Conservation (phyloP, 2,888 invertebrate genomes). For the Uloborus plumipes region DNA sequence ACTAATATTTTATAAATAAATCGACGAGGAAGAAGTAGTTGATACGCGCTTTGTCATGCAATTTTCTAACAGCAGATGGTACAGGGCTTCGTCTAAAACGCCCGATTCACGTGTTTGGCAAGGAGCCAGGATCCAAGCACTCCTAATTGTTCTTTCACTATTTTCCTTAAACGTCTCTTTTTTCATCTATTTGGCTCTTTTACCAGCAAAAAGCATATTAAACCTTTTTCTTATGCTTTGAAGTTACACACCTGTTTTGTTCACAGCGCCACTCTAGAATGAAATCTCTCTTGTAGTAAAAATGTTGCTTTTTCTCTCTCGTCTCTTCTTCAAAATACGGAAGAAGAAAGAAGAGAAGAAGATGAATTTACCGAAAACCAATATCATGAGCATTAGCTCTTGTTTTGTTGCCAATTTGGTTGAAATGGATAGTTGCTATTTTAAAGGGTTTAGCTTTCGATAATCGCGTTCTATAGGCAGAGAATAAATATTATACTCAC, state of each 20-base stretch:
- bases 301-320: too few species aligned
- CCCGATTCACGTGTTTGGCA: slow-evolving; percentile 26
- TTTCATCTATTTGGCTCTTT: slow-evolving; percentile 15
- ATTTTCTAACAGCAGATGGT: slow-evolving; percentile 15
- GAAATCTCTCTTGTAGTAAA: too few species aligned
- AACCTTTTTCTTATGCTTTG: not conserved
- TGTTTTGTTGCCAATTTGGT: too few species aligned
- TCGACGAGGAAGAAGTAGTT: not conserved
- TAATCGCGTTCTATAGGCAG: too few species aligned
- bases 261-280: not conserved
- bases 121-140: slow-evolving; percentile 16
- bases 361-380: slow-evolving; percentile 12
- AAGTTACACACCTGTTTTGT: slow-evolving; percentile 7
- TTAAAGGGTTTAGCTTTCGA: too few species aligned
- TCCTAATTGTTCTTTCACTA: slow-evolving; percentile 19
- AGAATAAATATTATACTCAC: too few species aligned
- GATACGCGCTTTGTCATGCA: slow-evolving; percentile 16
- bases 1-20: slow-evolving; percentile 13
- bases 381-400: slow-evolving; percentile 1
- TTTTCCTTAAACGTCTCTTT: slow-evolving; percentile 23
- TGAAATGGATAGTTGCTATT: too few species aligned
- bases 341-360: too few species aligned
- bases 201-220: slow-evolving; percentile 16
- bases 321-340: too few species aligned
- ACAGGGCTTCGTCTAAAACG: slow-evolving; percentile 11